Percentiles rank a stretch among this genome's conserved stretches.
Conservation (phyloP, 2,797 vertebrate genomes). For the Channallabes apus region DNA sequence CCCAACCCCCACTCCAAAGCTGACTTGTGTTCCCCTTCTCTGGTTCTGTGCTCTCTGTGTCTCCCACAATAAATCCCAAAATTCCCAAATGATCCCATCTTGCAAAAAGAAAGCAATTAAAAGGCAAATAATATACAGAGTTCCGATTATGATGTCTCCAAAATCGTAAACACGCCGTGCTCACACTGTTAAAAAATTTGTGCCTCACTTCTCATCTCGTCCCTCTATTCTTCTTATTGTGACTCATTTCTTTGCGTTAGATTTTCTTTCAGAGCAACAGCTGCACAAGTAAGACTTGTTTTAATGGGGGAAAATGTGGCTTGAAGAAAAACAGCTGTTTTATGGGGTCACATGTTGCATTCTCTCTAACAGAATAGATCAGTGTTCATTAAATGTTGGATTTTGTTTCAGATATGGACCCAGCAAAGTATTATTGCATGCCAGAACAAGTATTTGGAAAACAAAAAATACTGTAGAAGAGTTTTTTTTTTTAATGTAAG, state of each 20-base stretch:
- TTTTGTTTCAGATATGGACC: background rate
- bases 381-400: background rate
- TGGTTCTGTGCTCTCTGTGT: constrained; percentile 8
- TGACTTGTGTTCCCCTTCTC: constrained; percentile 32
- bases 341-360: constrained; percentile 40
- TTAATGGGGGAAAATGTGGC: constrained; percentile 55
- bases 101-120: background rate
- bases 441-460: constrained; percentile 21
- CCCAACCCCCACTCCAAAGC: constrained; percentile 34
- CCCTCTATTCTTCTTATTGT: background rate
- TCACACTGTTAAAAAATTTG: background rate
- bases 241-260: background rate
- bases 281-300: constrained; percentile 18
- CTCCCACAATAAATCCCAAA: constrained; percentile 22
- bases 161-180: background rate
- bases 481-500: too few species aligned
- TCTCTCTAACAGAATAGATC: background rate
- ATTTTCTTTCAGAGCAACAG: constrained; percentile 9
- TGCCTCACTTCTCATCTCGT: background rate
- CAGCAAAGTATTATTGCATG: background rate
- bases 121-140: background rate
- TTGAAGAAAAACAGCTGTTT: constrained; percentile 60
- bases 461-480: background rate
- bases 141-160: background rate
- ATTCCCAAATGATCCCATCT: constrained; percentile 7